Base-by-base conservation (phyloP, 2,888 invertebrate species). In the Drosophila tripunctata region DNA sequence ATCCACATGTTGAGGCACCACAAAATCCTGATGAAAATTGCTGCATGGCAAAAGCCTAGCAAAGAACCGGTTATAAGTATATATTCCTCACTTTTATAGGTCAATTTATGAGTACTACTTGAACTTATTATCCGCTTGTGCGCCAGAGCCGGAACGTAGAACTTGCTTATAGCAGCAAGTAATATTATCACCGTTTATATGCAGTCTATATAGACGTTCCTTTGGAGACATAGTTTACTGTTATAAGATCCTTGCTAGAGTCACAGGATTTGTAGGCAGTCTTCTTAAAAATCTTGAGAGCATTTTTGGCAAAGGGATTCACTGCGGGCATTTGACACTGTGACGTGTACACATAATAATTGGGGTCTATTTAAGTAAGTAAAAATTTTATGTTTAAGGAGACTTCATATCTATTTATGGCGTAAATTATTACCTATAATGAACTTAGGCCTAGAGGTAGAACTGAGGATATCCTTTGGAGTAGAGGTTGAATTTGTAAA, bases 291-390 rank as follows among this genome's bases (percentile, higher is more conserved):
- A 93, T 92, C 61, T 90, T 90, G 58, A 90, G 90, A 2, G 92
- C 91, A 66, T 93, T 92, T 4, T 76, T 60, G 52, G 93, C 93
- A 62, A 93, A 93, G 3, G 94, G 93, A 78, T 94, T 92, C 40
- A 94, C 73, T 51, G 94, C 93, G 2, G 93, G 92, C 88, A 95
- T 94, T 71, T 92, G 93, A 78, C 95, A 95, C 76, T 92, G 92
- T 6, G 93, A 89, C 62, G 92, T 94, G 90, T 93, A 88, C 1
- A 91, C 91, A 52, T 88, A 87, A 64, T 77, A 91, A 4, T 60
- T 48, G 6, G 47, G 19, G 54, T 63, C 24, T 44, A 8, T 30
- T 10, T 19, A 22, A 10, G 4, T n/a, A n/a, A n/a, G n/a, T n/a
- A n/a, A n/a, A n/a, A n/a, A n/a, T n/a, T n/a, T n/a, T n/a, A n/a